A percentile compares a stretch with the other conserved stretches of the same genome.
Conservation (phyloP, 2,113 vertebrate genomes). For the Octodon degus region DNA sequence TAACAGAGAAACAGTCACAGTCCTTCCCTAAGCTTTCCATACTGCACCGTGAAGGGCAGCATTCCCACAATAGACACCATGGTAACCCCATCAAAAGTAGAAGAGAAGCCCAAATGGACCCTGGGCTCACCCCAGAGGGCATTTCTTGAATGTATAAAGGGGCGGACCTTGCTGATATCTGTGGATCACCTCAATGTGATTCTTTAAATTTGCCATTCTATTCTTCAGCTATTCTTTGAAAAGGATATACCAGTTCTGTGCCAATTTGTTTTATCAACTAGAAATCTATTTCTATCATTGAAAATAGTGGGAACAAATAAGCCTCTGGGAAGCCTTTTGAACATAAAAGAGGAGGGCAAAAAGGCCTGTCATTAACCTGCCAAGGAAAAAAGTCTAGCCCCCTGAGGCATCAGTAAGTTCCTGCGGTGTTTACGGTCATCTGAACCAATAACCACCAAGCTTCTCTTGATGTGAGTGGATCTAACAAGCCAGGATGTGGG, state of each 20-base stretch:
- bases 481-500: conserved; percentile 42
- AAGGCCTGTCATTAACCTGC: background rate
- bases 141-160: background rate
- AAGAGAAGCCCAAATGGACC: background rate
- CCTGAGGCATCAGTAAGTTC: background rate
- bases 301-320: conserved; percentile 49
- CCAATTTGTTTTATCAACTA: conserved; percentile 19
- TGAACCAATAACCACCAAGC: background rate
- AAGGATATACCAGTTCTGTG: background rate
- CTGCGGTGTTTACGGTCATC: background rate
- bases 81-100: background rate
- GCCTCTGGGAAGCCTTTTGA: background rate
- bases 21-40: background rate
- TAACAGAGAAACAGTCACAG: background rate
- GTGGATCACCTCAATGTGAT: conserved; percentile 22
- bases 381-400: background rate
- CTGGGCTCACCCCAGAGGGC: background rate
- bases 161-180: background rate
- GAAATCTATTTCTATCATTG: conserved; percentile 50
- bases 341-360: conserved; percentile 31
- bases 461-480: conserved; percentile 25
- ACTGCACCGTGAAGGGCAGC: background rate
- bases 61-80: background rate
- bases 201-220: conserved; percentile 39
- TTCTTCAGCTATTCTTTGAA: conserved; percentile 36